Evolutionary conservation across 2,797 vertebrate genomes (phyloP).

Genomic region (Lithobates sylvaticus): DNA sequence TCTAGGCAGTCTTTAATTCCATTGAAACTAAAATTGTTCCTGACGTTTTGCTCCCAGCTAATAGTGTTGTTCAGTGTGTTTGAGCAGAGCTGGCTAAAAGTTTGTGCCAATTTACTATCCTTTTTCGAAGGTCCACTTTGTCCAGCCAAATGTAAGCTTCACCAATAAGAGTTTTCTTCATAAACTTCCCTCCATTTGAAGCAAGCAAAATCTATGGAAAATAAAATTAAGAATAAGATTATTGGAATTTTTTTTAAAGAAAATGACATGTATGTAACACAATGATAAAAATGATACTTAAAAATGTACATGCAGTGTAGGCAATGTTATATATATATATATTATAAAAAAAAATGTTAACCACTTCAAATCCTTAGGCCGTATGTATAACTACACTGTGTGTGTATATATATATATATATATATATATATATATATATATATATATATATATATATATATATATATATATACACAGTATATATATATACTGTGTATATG

Average conservation of each 20-base stretch:
- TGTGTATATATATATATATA: too few relatives aligned
- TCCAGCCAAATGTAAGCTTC: constrained; percentile 98
- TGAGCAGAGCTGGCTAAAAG: constrained; percentile 89
- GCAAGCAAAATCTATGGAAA: constrained; percentile 88
- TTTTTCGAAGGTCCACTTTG: constrained; percentile 98
- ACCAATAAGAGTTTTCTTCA: constrained; percentile 98
- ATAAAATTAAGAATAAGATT: neutral
- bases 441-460: too few relatives aligned
- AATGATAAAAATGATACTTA: neutral
- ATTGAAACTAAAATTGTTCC: constrained; percentile 58
- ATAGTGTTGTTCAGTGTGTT: constrained; percentile 78
- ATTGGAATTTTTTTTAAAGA: neutral
- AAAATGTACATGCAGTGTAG: too few relatives aligned
- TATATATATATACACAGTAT: too few relatives aligned
- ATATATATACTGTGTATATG: too few relatives aligned
- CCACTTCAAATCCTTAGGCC: too few relatives aligned
- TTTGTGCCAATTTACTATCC: constrained; percentile 98
- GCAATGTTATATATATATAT: too few relatives aligned
- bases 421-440: too few relatives aligned
- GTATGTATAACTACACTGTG: too few relatives aligned
- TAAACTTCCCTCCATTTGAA: constrained; percentile 97
- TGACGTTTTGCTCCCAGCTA: constrained; percentile 68
- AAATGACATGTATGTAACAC: neutral
- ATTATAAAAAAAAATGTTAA: neutral
- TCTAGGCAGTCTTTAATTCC: constrained; percentile 63